A percentile compares a stretch with the other conserved stretches of the same genome.
These are phyloP conservation scores for Amphipyra berbera DNA, from an alignment of 2,888 invertebrate species.

Conservation along the genomic window DNA sequence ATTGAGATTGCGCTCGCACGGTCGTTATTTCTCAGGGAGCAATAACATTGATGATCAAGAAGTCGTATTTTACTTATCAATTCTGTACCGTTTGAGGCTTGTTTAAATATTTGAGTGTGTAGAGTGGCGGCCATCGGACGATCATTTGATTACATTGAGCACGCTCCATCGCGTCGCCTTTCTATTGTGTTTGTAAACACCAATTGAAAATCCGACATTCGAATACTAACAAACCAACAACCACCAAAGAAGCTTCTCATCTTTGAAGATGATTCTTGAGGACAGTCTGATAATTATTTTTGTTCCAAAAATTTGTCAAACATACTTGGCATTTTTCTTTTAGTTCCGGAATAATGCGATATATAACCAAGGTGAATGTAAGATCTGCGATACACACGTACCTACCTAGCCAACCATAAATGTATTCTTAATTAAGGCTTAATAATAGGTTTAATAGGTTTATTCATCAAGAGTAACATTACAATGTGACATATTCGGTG, in stretches of 20 bases:
- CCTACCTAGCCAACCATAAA: not conserved
- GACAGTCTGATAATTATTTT: not conserved
- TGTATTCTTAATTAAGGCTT: slow-evolving; percentile 9
- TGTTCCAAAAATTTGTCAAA: not conserved
- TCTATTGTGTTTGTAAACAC: slow-evolving; percentile 74
- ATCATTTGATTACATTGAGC: slow-evolving; percentile 57
- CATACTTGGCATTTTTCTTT: slow-evolving; percentile 3
- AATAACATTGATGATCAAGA: slow-evolving; percentile 22
- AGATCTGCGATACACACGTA: not conserved
- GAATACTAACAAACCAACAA: slow-evolving; percentile 21
- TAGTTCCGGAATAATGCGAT: not conserved
- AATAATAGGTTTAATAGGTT: too few species aligned
- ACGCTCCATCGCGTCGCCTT: slow-evolving; percentile 58
- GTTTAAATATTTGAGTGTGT: slow-evolving; percentile 65
- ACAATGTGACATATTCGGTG: too few species aligned
- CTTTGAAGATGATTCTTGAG: not conserved
- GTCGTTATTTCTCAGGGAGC: slow-evolving; percentile 12
- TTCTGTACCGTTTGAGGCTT: slow-evolving; percentile 45
- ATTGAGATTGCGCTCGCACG: not conserved
- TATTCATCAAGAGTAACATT: too few species aligned
- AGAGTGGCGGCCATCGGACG: slow-evolving; percentile 34
- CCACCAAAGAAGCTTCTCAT: slow-evolving; percentile 12
- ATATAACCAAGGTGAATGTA: slow-evolving; percentile 8
- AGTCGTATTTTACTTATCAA: slow-evolving; percentile 19
- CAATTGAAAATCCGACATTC: slow-evolving; percentile 57